Evolutionary conservation across 2,888 invertebrate genomes (phyloP), one percentile per base, ranked within the genome.

Genomic region (Amaurobius ferox): DNA sequence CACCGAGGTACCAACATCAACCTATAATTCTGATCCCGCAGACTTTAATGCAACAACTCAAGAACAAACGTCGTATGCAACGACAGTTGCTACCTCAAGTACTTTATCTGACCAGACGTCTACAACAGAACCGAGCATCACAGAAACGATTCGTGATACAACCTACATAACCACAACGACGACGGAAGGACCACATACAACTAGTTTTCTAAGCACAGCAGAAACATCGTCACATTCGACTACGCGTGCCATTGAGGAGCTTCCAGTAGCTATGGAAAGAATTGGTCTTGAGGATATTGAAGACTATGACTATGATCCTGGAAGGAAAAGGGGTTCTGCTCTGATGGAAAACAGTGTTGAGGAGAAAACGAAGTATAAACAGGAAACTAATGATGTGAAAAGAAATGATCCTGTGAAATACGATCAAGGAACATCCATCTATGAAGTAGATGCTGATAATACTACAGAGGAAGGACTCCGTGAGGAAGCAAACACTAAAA

Each of bases 291-390:
- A 88, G 0, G 86, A 88, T 3, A 67, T 68, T 5, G 88, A 87
- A 9, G 79, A 86, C 11, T 88, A 88, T 26, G 87, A 88, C 19
- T 79, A 70, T 13, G 70, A 80, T 1, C 81, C 79, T 6, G 79
- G 44, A n/a, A 39, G 79, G 9, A 86, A 79, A 39, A 23, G 30
- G 39, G 83, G 66, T 19, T n/a, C 74, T 0, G 39, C 78, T 1
- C 67, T 62, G 13, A 26, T 44, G 16, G 62, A 79, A 32, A 86
- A 86, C 19, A 86, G 86, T 48, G 86, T 86, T 0, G 86, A 79
- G 39, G 86, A 86, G 30, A 86, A 79, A 32, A 67, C 40, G 13
- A 35, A 28, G 28, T 29, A 64, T 30, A 73, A 79, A 32, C 19
- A 26, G 32, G 79, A 44, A 30, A 19, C 61, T 1, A 39, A 48